These are phyloP conservation scores for Xestoiulus laeticollis DNA, from an alignment of 2,888 invertebrate species.

Conservation along the genomic window DNA sequence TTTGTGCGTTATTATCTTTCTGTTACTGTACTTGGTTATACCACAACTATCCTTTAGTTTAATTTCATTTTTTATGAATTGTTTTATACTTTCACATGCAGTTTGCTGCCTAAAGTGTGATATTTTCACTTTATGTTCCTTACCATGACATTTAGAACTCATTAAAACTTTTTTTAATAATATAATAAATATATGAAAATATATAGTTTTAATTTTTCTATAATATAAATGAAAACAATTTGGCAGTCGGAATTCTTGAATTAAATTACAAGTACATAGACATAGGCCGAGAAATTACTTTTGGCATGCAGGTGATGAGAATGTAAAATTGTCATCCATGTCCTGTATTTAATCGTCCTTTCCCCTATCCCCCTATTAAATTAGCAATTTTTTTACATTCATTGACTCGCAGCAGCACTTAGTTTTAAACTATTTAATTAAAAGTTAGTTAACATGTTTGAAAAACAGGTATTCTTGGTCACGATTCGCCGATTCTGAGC, in stretches of 20 bases:
- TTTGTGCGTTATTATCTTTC: not conserved
- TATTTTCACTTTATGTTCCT: not conserved
- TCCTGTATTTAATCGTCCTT: not conserved
- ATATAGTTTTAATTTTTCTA: not conserved
- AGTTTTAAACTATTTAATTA: not conserved
- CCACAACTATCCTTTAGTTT: too few relatives aligned
- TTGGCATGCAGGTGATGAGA: not conserved
- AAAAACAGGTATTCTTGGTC: not conserved
- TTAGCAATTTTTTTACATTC: not conserved
- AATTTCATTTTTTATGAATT: not conserved
- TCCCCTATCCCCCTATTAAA: not conserved
- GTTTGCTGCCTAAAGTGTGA: not conserved
- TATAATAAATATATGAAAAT: not conserved
- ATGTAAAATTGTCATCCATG: not conserved
- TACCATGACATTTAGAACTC: not conserved
- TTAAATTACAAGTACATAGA: not conserved
- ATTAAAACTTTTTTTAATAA: too few relatives aligned
- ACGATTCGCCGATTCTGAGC: not conserved
- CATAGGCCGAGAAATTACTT: not conserved
- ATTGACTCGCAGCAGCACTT: not conserved
- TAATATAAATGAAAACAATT: not conserved
- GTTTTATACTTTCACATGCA: too few relatives aligned
- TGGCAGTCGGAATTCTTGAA: not conserved
- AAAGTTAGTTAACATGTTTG: not conserved
- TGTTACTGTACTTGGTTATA: too few relatives aligned